Conservation (phyloP, 1,140 invertebrate species). For the Thalassaphorura encarpata region DNA sequence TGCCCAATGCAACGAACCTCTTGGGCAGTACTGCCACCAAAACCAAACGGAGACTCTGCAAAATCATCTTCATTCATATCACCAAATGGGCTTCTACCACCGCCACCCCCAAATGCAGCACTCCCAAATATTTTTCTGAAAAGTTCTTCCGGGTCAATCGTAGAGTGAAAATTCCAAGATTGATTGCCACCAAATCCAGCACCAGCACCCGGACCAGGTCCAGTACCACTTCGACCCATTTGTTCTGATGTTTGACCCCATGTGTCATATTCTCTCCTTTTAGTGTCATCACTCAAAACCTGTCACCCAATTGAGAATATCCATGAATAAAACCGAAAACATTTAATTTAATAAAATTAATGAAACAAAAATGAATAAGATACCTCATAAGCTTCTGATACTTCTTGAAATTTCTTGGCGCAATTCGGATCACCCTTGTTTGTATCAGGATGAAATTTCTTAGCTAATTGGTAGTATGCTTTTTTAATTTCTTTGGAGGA, state of each 20-base stretch:
- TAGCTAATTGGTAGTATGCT: slow-evolving; percentile 94
- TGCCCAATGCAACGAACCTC: slow-evolving; percentile 54
- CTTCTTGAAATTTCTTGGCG: slow-evolving; percentile 91
- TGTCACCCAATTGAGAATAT: slow-evolving; percentile 37
- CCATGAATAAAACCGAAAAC: too few species aligned
- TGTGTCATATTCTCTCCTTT: slow-evolving; percentile 86
- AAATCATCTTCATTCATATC: slow-evolving; percentile 58
- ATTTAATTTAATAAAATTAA: too few species aligned
- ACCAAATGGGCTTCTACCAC: slow-evolving; percentile 25
- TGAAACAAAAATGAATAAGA: not conserved
- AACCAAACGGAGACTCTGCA: slow-evolving; percentile 75
- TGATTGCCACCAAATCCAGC: slow-evolving; percentile 47
- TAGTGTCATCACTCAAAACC: slow-evolving; percentile 82
- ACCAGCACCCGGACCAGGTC: slow-evolving; percentile 31
- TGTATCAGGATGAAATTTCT: slow-evolving; percentile 98
- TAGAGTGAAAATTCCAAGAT: slow-evolving; percentile 77
- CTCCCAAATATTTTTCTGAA: slow-evolving; percentile 74
- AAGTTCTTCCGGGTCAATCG: slow-evolving; percentile 88
- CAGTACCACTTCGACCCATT: slow-evolving; percentile 52
- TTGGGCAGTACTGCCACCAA: slow-evolving; percentile 74
- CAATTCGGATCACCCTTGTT: slow-evolving; percentile 89
- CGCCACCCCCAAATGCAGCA: slow-evolving; percentile 51
- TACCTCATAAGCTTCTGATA: slow-evolving; percentile 98
- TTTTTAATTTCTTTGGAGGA: slow-evolving; percentile 92
- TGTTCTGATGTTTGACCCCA: slow-evolving; percentile 80